Evolutionary conservation across 2,113 vertebrate genomes (phyloP).

Genomic region (Actenoides hombroni): DNA sequence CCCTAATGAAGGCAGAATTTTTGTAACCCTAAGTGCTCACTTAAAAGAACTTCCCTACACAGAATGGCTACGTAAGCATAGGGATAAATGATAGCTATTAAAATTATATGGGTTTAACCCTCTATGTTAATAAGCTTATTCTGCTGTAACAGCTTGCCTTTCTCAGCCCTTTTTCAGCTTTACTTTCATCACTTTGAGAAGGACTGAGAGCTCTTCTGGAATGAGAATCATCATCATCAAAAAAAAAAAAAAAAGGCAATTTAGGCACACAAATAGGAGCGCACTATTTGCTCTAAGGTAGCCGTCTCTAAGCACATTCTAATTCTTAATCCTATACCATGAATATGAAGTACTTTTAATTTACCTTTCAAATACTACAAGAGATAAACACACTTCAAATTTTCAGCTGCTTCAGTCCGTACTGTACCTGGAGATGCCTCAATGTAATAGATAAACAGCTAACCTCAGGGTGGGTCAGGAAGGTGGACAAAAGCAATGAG

Average conservation of each 20-base stretch:
- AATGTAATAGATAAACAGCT: not conserved
- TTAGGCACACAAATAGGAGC: not conserved
- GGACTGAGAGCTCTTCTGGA: not conserved
- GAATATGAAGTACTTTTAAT: not conserved
- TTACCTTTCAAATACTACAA: not conserved
- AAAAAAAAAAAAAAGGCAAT: not conserved
- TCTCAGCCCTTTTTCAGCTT: constrained; percentile 7
- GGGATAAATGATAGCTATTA: not conserved
- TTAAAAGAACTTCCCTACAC: not conserved
- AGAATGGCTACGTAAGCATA: not conserved
- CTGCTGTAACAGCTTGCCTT: not conserved
- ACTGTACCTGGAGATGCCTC: not conserved
- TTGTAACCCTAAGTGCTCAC: not conserved
- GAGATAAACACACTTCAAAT: not conserved
- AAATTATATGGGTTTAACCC: not conserved
- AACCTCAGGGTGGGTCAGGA: not conserved
- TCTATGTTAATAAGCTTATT: not conserved
- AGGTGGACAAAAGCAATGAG: not conserved
- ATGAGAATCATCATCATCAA: not conserved
- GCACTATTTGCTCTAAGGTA: not conserved
- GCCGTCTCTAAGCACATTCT: not conserved
- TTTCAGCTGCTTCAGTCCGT: not conserved
- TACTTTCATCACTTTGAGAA: not conserved
- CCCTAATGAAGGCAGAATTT: constrained; percentile 36
- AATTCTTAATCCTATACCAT: not conserved